Percentiles rank a stretch among this genome's conserved stretches.
phyloP scores from a whole-genome alignment of 2,888 invertebrate genomes.

The Apocheima hispidaria region DNA sequence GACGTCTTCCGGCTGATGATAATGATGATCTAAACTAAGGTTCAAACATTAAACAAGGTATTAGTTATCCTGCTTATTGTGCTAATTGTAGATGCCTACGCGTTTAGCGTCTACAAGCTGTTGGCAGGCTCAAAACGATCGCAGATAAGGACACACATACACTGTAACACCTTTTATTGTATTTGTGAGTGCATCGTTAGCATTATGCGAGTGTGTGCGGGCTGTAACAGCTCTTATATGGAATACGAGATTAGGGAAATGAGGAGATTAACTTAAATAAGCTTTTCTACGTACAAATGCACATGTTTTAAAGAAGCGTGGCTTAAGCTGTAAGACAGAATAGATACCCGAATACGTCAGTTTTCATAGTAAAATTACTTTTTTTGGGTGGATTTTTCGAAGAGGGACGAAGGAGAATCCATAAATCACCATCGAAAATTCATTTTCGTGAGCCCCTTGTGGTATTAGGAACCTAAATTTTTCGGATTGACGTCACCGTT shows the following conservation, averaged over 20 bases:
- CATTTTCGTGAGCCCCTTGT: too few relatives aligned
- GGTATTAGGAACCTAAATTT: too few relatives aligned
- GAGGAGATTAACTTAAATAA: slow-evolving; percentile 30
- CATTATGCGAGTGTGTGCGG: slow-evolving; percentile 25
- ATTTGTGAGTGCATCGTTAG: slow-evolving; percentile 28
- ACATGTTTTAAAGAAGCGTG: slow-evolving; percentile 24
- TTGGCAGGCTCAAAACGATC: slow-evolving; percentile 33
- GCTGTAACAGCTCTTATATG: slow-evolving; percentile 24
- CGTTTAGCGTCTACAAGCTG: slow-evolving; percentile 28
- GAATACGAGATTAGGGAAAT: slow-evolving; percentile 30
- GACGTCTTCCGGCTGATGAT: too few relatives aligned
- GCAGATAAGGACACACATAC: slow-evolving; percentile 4
- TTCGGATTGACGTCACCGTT: too few relatives aligned
- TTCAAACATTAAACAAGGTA: neutral
- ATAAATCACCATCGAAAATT: too few relatives aligned
- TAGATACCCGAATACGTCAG: too few relatives aligned
- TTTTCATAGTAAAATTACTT: too few relatives aligned
- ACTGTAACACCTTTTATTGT: slow-evolving; percentile 28
- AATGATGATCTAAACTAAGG: neutral
- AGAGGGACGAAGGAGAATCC: too few relatives aligned
- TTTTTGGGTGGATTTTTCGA: too few relatives aligned
- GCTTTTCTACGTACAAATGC: slow-evolving; percentile 42
- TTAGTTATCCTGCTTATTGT: slow-evolving; percentile 10
- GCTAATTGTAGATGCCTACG: slow-evolving; percentile 6
- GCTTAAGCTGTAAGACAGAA: too few relatives aligned